Evolutionary conservation across 2,888 invertebrate genomes (phyloP).

Genomic region (Erebia palarica): DNA sequence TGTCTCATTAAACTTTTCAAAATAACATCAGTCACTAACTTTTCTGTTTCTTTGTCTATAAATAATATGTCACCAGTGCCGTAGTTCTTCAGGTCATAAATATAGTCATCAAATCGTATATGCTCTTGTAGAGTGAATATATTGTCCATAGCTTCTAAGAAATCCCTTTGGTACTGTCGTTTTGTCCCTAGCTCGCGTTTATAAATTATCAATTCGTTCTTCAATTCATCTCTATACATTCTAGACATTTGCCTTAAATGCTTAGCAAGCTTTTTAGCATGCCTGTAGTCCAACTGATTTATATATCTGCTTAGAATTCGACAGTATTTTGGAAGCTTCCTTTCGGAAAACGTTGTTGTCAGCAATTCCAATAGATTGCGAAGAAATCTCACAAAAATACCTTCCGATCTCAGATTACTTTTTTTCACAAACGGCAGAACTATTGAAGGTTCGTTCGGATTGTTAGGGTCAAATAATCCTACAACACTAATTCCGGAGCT

Average conservation of each 20-base stretch:
- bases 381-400: constrained; percentile 60
- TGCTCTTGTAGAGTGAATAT: constrained; percentile 53
- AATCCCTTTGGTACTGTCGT: constrained; percentile 43
- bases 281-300: constrained; percentile 43
- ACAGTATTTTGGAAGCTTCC: constrained; percentile 50
- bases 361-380: constrained; percentile 50
- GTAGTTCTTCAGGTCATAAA: constrained; percentile 47
- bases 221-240: constrained; percentile 49
- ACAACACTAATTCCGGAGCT: constrained; percentile 26
- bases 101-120: constrained; percentile 55
- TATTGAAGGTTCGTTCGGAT: constrained; percentile 27
- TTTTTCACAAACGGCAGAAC: constrained; percentile 28
- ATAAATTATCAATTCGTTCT: constrained; percentile 46
- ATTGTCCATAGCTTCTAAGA: constrained; percentile 56
- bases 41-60: constrained; percentile 45
- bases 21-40: constrained; percentile 46
- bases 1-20: constrained; percentile 41
- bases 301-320: constrained; percentile 48
- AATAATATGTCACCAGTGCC: constrained; percentile 41
- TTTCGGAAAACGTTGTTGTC: constrained; percentile 47
- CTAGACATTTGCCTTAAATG: constrained; percentile 48
- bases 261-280: constrained; percentile 49
- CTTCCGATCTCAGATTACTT: constrained; percentile 39
- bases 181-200: constrained; percentile 44
- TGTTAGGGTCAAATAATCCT: constrained; percentile 30